Percentiles rank a stretch among this genome's conserved stretches.
Conservation (phyloP, 2,797 vertebrate genomes). For the Gobionotothen gibberifrons region DNA sequence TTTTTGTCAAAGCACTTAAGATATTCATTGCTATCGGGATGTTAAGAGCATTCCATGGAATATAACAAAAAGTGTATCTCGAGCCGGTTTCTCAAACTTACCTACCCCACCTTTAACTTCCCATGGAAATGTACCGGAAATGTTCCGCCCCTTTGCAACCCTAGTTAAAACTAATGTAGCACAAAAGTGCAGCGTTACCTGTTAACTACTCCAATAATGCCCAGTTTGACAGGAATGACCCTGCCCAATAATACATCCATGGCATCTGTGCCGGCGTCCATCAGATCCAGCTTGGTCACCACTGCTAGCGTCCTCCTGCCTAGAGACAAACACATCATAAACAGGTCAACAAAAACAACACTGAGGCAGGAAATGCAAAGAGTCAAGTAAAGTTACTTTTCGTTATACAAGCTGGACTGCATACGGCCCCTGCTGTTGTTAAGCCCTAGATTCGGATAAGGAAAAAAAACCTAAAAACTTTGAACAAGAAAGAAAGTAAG, state of each 20-base stretch:
- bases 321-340: conserved; percentile 60
- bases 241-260: conserved; percentile 98
- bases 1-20: too few relatives aligned
- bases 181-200: conserved; percentile 79
- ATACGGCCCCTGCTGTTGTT: background rate
- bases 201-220: conserved; percentile 98
- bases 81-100: too few relatives aligned
- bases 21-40: too few relatives aligned
- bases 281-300: conserved; percentile 97
- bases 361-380: background rate
- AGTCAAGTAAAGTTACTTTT: background rate
- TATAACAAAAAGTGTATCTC: too few relatives aligned
- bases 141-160: too few relatives aligned
- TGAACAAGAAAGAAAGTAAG: background rate
- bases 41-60: too few relatives aligned
- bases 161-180: too few relatives aligned
- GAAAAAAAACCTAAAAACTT: too few relatives aligned
- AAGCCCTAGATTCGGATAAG: background rate
- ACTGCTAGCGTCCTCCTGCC: conserved; percentile 96
- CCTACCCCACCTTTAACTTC: too few relatives aligned
- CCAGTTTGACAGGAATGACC: conserved; percentile 98
- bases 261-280: conserved; percentile 99
- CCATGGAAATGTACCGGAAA: too few relatives aligned
- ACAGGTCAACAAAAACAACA: conserved; percentile 2
- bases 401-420: background rate